Conservation (phyloP, 2,113 vertebrate genomes). For the Spermophilus dauricus region DNA sequence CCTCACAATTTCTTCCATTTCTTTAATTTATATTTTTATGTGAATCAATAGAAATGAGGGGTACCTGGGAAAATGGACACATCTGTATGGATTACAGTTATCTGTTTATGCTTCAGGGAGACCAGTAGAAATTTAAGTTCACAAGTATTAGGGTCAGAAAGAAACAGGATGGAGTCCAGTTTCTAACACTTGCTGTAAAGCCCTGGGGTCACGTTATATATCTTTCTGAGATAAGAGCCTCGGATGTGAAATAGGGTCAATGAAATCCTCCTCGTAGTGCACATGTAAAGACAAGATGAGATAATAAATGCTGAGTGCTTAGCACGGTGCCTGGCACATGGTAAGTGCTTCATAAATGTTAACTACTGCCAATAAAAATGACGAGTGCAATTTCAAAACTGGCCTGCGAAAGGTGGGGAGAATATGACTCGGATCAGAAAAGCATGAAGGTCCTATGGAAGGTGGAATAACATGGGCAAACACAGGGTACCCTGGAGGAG, state of each 20-base stretch:
- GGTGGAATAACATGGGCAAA: neutral
- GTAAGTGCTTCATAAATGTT: slow-evolving; percentile 71
- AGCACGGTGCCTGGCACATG: slow-evolving; percentile 72
- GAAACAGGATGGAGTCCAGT: neutral
- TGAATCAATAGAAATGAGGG: neutral
- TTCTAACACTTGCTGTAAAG: slow-evolving; percentile 11
- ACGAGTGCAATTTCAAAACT: slow-evolving; percentile 61
- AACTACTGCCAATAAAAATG: slow-evolving; percentile 62
- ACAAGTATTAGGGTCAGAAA: neutral
- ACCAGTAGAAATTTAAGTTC: neutral
- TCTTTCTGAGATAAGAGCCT: slow-evolving; percentile 19
- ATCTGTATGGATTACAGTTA: neutral
- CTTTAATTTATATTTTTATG: neutral
- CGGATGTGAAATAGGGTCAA: slow-evolving; percentile 22
- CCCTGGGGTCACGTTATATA: neutral
- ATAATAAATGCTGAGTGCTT: slow-evolving; percentile 68
- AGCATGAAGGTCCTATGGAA: neutral
- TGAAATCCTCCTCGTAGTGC: slow-evolving; percentile 34
- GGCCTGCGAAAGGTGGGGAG: neutral
- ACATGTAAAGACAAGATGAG: slow-evolving; percentile 52
- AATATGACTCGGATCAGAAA: slow-evolving; percentile 23
- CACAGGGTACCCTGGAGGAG: neutral
- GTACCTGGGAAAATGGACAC: neutral
- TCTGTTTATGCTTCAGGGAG: neutral
- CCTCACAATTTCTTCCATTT: neutral